Conservation (phyloP, 2,113 vertebrate species). For the Barbus barbus region DNA sequence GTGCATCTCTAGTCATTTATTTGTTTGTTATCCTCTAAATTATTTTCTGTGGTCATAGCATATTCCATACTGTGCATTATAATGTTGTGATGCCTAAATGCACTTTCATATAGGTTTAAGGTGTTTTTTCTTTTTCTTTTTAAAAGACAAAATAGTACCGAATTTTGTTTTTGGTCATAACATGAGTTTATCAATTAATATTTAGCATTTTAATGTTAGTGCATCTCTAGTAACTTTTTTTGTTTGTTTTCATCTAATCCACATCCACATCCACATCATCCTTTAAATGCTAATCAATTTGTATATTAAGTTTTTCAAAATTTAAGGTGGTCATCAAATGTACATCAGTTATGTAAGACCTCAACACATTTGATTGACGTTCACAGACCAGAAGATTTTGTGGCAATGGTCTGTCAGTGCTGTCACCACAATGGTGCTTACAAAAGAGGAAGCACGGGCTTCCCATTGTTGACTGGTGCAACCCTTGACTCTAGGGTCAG, state of each 20-base stretch:
- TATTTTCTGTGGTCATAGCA: no score
- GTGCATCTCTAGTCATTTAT: no score
- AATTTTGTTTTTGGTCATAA: not conserved
- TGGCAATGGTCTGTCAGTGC: not conserved
- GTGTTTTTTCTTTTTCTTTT: no score
- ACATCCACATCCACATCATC: no score
- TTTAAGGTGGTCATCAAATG: not conserved
- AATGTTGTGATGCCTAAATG: no score
- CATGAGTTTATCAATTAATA: not conserved
- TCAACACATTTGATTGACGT: slow-evolving; percentile 1
- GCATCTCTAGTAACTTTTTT: not conserved
- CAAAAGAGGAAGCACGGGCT: slow-evolving; percentile 30
- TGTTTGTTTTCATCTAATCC: not conserved
- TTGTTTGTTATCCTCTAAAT: no score
- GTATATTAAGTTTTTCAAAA: not conserved
- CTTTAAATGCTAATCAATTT: no score
- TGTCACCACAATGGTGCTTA: not conserved
- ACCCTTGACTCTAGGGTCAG: slow-evolving; percentile 25
- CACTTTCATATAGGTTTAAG: no score
- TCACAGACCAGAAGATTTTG: not conserved
- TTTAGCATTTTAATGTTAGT: not conserved
- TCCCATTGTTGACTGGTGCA: slow-evolving; percentile 23
- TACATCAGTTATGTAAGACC: not conserved
- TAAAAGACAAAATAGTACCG: not conserved
- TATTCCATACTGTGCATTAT: no score